Base-by-base conservation (phyloP, 2,888 invertebrate species). In the Seira musarum region DNA sequence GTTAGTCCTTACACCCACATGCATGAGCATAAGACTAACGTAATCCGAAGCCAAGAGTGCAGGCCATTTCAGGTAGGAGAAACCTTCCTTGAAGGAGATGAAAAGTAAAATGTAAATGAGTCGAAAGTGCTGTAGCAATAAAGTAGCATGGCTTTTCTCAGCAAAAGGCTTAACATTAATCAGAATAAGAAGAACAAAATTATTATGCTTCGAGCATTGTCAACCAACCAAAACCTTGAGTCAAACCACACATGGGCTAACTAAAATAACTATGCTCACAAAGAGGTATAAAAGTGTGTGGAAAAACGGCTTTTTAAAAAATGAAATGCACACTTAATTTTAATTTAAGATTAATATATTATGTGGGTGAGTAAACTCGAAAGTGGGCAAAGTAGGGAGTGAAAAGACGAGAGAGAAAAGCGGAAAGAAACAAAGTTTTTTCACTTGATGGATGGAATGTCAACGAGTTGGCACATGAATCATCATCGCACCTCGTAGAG, bases 381-480 rank as follows among this genome's bases (percentile, higher is more conserved):
- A n/a, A n/a, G n/a, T n/a, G 13, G 40, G 6, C 40, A 13, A 40
- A 40, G 13, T 8, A 40, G 40, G 40, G 35, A 70, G 17, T 22
- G 25, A 30, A 30, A 70, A n/a, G 57, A 13, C 3, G 30, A 22
- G 21, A 70, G 6, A 30, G 25, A 15, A n/a, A 60, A 53, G 22
- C 13, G 17, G n/a, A n/a, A n/a, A n/a, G n/a, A 40, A 6, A n/a
- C 40, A 40, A 40, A 40, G 13, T 40, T 40, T 8, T 40, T 25
- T 72, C n/a, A n/a, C n/a, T 49, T 74, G 74, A 74, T 74, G 67
- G 67, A 67, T 74, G 74, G 61, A 67, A 67, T 57, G 67, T 67
- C 74, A 67, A 61, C 67, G 61, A 61, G 22, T 67, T 66, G 30
- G 67, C 66, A 67, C 74, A 49, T 65, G 74, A 74, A 67, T 60